Conservation (phyloP, 2,888 invertebrate species). For the Platycnemis pennipes region DNA sequence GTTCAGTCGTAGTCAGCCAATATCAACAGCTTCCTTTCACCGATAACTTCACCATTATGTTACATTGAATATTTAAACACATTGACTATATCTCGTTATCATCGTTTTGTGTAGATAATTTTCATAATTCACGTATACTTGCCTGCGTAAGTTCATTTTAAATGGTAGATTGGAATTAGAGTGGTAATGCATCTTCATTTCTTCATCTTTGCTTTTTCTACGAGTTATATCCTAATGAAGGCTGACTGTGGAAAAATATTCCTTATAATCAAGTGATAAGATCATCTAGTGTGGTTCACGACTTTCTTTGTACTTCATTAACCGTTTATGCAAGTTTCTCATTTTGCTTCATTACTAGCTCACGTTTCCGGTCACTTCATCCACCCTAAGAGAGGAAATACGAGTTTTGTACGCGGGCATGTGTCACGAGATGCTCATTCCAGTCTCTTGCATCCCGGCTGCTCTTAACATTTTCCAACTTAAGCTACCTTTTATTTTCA, state of each 20-base stretch:
- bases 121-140: no score
- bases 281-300: not conserved
- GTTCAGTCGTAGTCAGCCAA: no score
- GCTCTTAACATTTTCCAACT: not conserved
- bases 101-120: no score
- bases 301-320: not conserved
- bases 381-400: not conserved
- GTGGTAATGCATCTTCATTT: no score
- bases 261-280: not conserved
- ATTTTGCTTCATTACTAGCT: not conserved
- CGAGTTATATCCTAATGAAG: no score
- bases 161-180: no score
- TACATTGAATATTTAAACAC: no score
- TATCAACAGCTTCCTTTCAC: no score
- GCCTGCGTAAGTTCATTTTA: no score
- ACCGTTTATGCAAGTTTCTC: not conserved
- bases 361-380: not conserved
- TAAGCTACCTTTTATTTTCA: not conserved
- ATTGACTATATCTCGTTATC: no score
- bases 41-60: no score
- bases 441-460: not conserved
- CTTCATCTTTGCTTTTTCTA: no score
- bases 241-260: not conserved
- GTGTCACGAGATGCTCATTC: not conserved
- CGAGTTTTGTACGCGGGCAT: not conserved